These are phyloP conservation scores for Eupithecia abbreviata DNA, from an alignment of 2,888 invertebrate species.

Conservation along the genomic window DNA sequence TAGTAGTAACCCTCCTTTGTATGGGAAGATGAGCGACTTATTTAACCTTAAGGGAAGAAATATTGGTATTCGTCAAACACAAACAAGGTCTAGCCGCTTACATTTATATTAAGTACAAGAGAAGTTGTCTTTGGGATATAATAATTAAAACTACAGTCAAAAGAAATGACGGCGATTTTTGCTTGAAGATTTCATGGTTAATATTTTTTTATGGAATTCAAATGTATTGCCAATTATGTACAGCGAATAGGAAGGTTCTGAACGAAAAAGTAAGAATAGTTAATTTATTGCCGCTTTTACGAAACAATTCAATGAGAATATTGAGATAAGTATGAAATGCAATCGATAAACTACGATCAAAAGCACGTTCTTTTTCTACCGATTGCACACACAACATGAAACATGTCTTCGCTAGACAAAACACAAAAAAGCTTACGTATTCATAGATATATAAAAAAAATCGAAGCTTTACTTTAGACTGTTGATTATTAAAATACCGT, in stretches of 20 bases:
- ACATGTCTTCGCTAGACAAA: background rate
- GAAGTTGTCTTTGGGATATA: background rate
- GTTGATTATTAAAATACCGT: background rate
- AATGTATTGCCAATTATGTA: background rate
- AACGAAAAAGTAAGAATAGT: background rate
- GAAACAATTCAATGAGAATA: background rate
- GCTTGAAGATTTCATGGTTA: background rate
- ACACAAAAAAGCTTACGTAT: background rate
- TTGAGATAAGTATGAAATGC: slow-evolving; percentile 2
- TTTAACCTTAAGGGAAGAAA: no score
- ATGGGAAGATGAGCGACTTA: no score
- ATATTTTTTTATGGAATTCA: background rate
- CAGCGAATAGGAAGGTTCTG: background rate
- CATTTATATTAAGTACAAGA: background rate
- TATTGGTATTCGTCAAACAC: no score
- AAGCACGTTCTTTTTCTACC: background rate
- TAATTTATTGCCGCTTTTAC: background rate
- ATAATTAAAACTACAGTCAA: background rate
- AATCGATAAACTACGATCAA: background rate
- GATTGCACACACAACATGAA: no score
- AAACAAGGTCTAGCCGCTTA: no score
- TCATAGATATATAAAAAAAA: background rate
- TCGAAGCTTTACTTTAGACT: background rate
- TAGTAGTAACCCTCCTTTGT: no score
- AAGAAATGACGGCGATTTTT: background rate